Percentiles rank a stretch among this genome's conserved stretches.
Conservation (phyloP, 2,797 vertebrate genomes). For the Malurus splendens region DNA sequence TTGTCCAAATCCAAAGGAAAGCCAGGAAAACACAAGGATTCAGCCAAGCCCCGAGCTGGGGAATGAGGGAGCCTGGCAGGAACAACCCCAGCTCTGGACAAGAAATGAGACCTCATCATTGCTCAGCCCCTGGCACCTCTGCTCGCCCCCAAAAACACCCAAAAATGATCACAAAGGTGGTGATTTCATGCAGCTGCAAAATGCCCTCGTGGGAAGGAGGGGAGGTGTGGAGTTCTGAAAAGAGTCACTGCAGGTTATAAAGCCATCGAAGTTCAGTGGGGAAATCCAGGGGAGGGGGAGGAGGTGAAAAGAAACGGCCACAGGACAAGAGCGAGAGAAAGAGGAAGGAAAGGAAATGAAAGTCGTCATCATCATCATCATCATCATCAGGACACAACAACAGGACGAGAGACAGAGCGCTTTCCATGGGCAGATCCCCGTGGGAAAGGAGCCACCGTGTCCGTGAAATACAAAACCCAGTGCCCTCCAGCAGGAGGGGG, state of each 20-base stretch:
- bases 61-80: neutral
- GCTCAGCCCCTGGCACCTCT: neutral
- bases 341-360: slow-evolving; percentile 25
- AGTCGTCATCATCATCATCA: slow-evolving; percentile 32
- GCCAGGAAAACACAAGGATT: neutral
- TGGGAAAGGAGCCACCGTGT: slow-evolving; percentile 56
- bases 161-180: neutral
- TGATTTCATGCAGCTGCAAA: slow-evolving; percentile 58
- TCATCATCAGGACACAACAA: slow-evolving; percentile 55
- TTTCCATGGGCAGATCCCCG: slow-evolving; percentile 50
- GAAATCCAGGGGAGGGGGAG: slow-evolving; percentile 5
- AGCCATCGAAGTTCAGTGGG: slow-evolving; percentile 43
- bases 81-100: neutral
- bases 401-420: slow-evolving; percentile 59
- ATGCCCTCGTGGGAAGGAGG: neutral
- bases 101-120: neutral
- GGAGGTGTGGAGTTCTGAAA: neutral
- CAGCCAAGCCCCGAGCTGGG: neutral
- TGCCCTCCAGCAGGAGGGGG: slow-evolving; percentile 6
- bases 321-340: slow-evolving; percentile 34
- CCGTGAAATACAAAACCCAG: slow-evolving; percentile 57
- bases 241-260: slow-evolving; percentile 59
- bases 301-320: slow-evolving; percentile 20
- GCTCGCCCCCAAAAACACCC: neutral
- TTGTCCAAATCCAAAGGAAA: neutral